phyloP scores from a whole-genome alignment of 2,888 invertebrate genomes.

The Pogonocherus hispidulus region DNA sequence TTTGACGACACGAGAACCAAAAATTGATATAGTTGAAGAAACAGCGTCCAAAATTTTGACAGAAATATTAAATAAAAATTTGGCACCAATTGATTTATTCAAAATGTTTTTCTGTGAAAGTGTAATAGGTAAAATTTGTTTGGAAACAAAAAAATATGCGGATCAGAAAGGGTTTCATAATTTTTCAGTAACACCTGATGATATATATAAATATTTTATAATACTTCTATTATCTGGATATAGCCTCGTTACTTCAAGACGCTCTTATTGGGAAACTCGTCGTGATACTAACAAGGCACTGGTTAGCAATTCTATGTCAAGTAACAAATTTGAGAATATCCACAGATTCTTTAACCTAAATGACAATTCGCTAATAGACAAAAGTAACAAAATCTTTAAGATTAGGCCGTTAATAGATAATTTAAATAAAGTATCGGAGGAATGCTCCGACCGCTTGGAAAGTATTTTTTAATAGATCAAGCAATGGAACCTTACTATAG shows the following conservation, averaged over 20 bases:
- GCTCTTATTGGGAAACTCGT: slow-evolving; percentile 5
- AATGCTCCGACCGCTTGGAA: slow-evolving; percentile 33
- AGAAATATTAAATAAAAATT: slow-evolving; percentile 26
- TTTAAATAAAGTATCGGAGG: slow-evolving; percentile 8
- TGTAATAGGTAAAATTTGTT: slow-evolving; percentile 13
- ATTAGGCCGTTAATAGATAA: slow-evolving; percentile 38
- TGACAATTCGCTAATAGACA: slow-evolving; percentile 45
- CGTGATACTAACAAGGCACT: neutral
- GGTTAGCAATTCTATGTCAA: slow-evolving; percentile 40
- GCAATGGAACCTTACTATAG: slow-evolving; percentile 52
- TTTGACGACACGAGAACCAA: slow-evolving; percentile 11
- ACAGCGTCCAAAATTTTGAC: neutral
- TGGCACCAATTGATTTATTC: slow-evolving; percentile 33
- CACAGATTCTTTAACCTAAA: slow-evolving; percentile 43
- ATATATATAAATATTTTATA: slow-evolving; percentile 42
- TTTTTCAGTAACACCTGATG: slow-evolving; percentile 35
- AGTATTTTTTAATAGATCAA: slow-evolving; percentile 48
- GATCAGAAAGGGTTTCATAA: slow-evolving; percentile 26
- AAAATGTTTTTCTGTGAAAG: slow-evolving; percentile 29
- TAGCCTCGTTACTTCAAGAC: neutral
- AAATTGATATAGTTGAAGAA: slow-evolving; percentile 24
- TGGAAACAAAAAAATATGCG: slow-evolving; percentile 33
- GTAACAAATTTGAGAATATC: slow-evolving; percentile 45
- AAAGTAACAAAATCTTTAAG: slow-evolving; percentile 43
- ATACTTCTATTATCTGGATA: slow-evolving; percentile 10